phyloP scores from a whole-genome alignment of 1,140 invertebrate genomes.

The Sycophila sp. region DNA sequence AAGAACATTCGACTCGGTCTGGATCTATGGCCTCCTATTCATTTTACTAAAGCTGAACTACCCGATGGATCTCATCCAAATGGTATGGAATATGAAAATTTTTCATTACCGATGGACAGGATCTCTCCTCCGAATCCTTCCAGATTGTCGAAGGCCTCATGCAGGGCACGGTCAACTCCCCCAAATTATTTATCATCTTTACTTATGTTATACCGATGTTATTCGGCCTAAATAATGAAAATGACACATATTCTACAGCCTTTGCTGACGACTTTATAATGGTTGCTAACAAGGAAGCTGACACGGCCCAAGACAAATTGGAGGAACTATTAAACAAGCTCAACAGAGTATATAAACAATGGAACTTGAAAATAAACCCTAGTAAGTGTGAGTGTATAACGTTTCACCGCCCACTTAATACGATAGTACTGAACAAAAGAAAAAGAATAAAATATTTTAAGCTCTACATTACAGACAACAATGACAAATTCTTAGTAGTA shows the following conservation, averaged over 20 bases:
- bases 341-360: background rate
- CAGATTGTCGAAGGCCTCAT: background rate
- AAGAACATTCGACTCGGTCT: constrained; percentile 46
- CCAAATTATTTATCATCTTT: background rate
- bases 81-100: background rate
- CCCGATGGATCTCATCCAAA: background rate
- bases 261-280: background rate
- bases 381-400: background rate
- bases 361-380: background rate
- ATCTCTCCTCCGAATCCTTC: background rate
- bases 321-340: background rate
- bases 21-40: constrained; percentile 46
- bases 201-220: background rate
- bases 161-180: background rate
- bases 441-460: background rate
- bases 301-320: no score
- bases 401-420: background rate
- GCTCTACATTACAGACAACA: no score
- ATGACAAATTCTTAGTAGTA: background rate
- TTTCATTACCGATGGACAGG: background rate
- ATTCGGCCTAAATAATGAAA: background rate
- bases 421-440: background rate
- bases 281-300: background rate
- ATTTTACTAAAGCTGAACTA: background rate
- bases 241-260: background rate